Conservation (phyloP, 2,113 vertebrate genomes). For the Anolis carolinensis region DNA sequence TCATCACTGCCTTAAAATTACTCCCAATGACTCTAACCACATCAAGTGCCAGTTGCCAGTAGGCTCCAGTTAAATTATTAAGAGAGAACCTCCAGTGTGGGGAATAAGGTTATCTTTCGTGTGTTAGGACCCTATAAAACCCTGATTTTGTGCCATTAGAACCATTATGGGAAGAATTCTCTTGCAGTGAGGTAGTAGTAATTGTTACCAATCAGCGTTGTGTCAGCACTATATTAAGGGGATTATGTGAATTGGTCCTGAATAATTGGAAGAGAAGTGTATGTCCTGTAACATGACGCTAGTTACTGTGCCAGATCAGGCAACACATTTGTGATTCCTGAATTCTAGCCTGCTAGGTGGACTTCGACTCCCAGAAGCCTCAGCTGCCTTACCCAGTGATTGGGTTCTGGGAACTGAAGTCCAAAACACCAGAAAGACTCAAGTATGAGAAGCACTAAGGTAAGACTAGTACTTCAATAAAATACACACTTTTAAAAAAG, state of each 20-base stretch:
- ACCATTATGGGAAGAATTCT: not conserved
- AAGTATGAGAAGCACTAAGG: not conserved
- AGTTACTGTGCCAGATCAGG: slow-evolving; percentile 20
- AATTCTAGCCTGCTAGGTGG: too few relatives aligned
- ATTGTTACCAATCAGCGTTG: not conserved
- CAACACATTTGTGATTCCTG: slow-evolving; percentile 35
- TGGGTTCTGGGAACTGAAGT: too few relatives aligned
- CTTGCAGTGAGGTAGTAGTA: not conserved
- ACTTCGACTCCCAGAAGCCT: too few relatives aligned
- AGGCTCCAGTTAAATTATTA: not conserved
- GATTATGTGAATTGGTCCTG: not conserved
- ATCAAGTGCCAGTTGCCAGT: not conserved
- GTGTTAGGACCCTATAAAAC: not conserved
- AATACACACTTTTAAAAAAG: slow-evolving; percentile 46
- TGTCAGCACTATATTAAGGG: not conserved
- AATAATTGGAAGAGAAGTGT: slow-evolving; percentile 16
- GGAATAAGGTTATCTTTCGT: not conserved
- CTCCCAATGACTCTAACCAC: not conserved
- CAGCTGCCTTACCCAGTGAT: too few relatives aligned
- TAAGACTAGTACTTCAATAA: slow-evolving; percentile 57
- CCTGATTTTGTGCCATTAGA: not conserved
- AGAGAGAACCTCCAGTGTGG: not conserved
- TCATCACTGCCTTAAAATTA: not conserved
- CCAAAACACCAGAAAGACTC: too few relatives aligned
- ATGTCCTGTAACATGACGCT: slow-evolving; percentile 45